These are phyloP conservation scores for Neosilurus hyrtlii DNA, from an alignment of 2,797 vertebrate genomes.

Conservation along the genomic window DNA sequence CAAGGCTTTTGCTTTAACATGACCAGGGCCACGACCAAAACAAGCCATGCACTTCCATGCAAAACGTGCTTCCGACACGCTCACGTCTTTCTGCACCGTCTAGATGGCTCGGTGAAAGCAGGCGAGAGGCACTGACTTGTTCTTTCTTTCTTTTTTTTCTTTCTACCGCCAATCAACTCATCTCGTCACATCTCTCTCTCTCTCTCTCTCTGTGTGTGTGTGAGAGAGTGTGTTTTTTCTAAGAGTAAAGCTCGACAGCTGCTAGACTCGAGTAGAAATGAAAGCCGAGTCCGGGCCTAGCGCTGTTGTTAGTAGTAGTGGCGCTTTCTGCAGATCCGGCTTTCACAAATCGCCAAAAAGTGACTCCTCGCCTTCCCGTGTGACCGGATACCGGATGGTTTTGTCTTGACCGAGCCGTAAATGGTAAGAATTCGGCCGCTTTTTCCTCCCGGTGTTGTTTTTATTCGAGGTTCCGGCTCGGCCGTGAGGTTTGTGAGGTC, in stretches of 20 bases:
- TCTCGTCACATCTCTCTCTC: slow-evolving; percentile 34
- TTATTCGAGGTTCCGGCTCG: slow-evolving; percentile 16
- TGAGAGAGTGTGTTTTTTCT: slow-evolving; percentile 49
- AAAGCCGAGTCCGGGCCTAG: slow-evolving; percentile 76
- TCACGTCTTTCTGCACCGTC: slow-evolving; percentile 54
- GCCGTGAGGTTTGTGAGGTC: slow-evolving; percentile 3
- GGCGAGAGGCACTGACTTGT: slow-evolving; percentile 45
- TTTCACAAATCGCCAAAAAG: slow-evolving; percentile 72
- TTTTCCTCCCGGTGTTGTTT: slow-evolving; percentile 54
- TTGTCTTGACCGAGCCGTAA: slow-evolving; percentile 72
- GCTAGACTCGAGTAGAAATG: slow-evolving; percentile 73
- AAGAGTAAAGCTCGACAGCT: slow-evolving; percentile 61
- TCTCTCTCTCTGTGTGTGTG: no score
- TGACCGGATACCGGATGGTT: slow-evolving; percentile 65
- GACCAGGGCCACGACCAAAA: slow-evolving; percentile 77
- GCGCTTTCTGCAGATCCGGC: slow-evolving; percentile 74
- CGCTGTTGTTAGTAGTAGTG: slow-evolving; percentile 58
- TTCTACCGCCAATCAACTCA: slow-evolving; percentile 34
- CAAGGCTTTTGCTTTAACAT: slow-evolving; percentile 78
- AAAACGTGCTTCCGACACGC: slow-evolving; percentile 61
- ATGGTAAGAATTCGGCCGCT: slow-evolving; percentile 76
- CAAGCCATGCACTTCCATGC: slow-evolving; percentile 66
- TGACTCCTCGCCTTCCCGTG: slow-evolving; percentile 66
- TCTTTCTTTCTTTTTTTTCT: background rate
- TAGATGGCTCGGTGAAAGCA: slow-evolving; percentile 59